These are phyloP conservation scores for Meda fulgida DNA, from an alignment of 2,797 vertebrate species.

Conservation along the genomic window DNA sequence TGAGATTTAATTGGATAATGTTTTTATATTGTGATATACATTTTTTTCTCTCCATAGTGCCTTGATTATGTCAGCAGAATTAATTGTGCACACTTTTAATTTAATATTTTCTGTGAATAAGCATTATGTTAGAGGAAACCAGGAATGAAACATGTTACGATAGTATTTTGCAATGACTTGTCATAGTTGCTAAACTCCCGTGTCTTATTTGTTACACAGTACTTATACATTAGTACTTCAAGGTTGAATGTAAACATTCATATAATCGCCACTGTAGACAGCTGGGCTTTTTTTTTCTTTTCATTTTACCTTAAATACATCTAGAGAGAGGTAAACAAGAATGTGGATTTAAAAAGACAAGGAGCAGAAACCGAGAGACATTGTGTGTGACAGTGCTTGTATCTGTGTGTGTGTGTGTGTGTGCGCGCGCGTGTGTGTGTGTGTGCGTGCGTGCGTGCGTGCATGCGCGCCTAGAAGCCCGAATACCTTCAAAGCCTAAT, in stretches of 20 bases:
- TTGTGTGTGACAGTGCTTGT: slow-evolving; percentile 14
- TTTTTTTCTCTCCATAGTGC: too few species aligned
- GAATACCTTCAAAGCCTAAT: slow-evolving; percentile 72
- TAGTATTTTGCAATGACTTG: neutral
- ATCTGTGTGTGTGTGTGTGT: slow-evolving; percentile 13
- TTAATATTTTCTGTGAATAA: neutral
- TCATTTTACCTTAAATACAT: slow-evolving; percentile 32
- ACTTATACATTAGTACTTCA: neutral
- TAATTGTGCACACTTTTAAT: neutral
- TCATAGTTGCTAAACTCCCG: neutral
- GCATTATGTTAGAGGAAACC: neutral
- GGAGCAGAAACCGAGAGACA: slow-evolving; percentile 33
- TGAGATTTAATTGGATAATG: neutral
- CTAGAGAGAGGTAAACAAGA: slow-evolving; percentile 15
- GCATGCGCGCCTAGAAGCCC: slow-evolving; percentile 28
- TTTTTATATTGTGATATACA: neutral
- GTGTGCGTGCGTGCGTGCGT: slow-evolving; percentile 5
- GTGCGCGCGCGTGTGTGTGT: neutral
- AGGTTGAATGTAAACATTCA: neutral
- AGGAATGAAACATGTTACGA: neutral
- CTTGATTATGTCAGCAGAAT: neutral
- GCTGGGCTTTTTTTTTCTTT: neutral
- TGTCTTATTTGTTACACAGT: neutral
- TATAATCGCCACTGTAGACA: neutral
- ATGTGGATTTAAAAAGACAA: slow-evolving; percentile 24